Conservation (phyloP, 2,888 invertebrate genomes). For the Caenorhabditis wallacei region DNA sequence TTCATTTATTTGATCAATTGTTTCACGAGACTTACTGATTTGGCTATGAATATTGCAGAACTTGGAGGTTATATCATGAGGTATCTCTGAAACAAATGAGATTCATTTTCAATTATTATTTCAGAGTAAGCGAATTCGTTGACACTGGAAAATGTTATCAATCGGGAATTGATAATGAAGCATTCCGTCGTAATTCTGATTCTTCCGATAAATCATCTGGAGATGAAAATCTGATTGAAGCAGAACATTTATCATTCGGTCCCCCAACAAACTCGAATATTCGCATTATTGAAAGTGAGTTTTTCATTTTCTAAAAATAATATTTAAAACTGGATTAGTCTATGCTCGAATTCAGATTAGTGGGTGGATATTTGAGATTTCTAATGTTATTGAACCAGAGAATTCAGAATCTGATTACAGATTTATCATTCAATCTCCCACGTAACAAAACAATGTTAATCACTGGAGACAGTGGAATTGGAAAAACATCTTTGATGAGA, state of each 20-base stretch:
- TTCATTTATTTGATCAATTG: constrained; percentile 86
- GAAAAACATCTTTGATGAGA: constrained; percentile 92
- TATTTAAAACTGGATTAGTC: constrained; percentile 21
- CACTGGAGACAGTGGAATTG: constrained; percentile 96
- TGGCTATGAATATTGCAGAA: constrained; percentile 84
- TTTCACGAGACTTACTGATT: constrained; percentile 86
- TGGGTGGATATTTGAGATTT: constrained; percentile 23
- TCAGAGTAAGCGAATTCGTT: constrained; percentile 58
- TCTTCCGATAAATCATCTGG: constrained; percentile 26
- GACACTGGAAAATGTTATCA: constrained; percentile 41
- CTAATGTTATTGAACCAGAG: neutral
- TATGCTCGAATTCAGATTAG: neutral
- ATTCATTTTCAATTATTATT: too few relatives aligned
- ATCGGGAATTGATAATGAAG: constrained; percentile 47
- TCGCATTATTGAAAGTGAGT: constrained; percentile 64
- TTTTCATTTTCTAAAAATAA: neutral
- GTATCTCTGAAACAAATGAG: constrained; percentile 44
- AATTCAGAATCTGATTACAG: too few relatives aligned
- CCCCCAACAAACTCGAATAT: constrained; percentile 64
- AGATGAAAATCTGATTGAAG: constrained; percentile 54
- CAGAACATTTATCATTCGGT: constrained; percentile 57
- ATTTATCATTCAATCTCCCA: constrained; percentile 84
- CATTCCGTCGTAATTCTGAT: constrained; percentile 18
- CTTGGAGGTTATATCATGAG: constrained; percentile 85
- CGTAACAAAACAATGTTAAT: constrained; percentile 88